Base-by-base conservation (phyloP, 2,113 vertebrate species). In the Cathartes aura region DNA sequence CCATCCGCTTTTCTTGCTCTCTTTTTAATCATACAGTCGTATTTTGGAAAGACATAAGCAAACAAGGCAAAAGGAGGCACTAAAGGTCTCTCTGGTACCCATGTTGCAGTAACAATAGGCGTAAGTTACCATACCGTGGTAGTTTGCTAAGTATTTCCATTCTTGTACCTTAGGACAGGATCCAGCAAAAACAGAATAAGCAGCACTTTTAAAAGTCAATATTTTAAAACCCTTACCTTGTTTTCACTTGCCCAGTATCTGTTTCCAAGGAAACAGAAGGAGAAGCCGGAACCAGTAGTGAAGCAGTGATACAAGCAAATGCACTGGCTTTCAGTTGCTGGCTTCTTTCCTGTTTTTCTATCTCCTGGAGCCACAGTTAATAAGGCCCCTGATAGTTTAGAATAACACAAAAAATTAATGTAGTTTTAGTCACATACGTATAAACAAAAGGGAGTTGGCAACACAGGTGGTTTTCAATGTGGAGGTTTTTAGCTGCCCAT, bases 251-350 rank as follows among this genome's bases (percentile, higher is more conserved):
- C 52, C 66, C 67, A 58, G 34, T 76, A 66, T 72, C 82, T 86
- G 96, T 97, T 97, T 97, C 96, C 95, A 97, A 94, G 96, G 96
- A 91, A 98, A 97, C 82, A 42, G 82, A 76, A 75, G 26, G 38
- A 90, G 43, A 92, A 95, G 36, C 42, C 0, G 0, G 59, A 97
- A 89, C 53, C 29, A 83, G 36, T 62, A 87, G 56, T 2, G 9
- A 86, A 93, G 29, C 36, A 82, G 38, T 74, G 68, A 91, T 89
- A 78, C 48, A 96, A 86, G 55, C 47, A 86, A 76, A 71, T 26
- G 29, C 45, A 66, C 32, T 4, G 13, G 38, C 58, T 96, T 91
- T 86, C 56, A 30, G 30, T 14, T 88, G 22, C 24, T 95, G 86
- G 34, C 68, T 90, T 89, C 64, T 91, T 66, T 93, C 48, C 67